Conservation (phyloP, 2,888 invertebrate species). For the Brachypalpus laphriformis region DNA sequence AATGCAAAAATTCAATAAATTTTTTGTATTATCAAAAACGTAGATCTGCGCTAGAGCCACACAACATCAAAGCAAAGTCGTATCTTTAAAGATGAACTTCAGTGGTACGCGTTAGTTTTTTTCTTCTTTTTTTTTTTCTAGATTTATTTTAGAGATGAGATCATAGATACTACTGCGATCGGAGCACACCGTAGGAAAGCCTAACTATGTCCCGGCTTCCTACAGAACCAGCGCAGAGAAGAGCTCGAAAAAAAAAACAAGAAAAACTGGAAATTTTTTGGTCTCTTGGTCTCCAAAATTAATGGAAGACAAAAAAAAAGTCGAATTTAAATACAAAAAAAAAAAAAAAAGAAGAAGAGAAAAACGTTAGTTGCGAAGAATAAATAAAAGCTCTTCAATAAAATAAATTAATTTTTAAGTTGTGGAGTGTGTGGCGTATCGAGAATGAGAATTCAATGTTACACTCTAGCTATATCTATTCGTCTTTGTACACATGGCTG, state of each 20-base stretch:
- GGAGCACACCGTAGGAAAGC: slow-evolving; percentile 7
- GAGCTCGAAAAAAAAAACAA: slow-evolving; percentile 12
- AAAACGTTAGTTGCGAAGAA: slow-evolving; percentile 20
- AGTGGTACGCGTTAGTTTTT: not conserved
- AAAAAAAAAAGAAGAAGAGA: not conserved
- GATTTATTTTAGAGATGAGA: slow-evolving; percentile 63
- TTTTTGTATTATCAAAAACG: not conserved
- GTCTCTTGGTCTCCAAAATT: slow-evolving; percentile 37
- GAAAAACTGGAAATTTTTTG: slow-evolving; percentile 43
- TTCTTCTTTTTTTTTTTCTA: slow-evolving; percentile 38
- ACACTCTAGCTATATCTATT: too few relatives aligned
- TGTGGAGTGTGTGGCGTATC: not conserved
- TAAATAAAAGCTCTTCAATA: slow-evolving; percentile 20
- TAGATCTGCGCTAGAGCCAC: not conserved
- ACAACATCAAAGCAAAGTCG: slow-evolving; percentile 4
- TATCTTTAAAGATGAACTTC: slow-evolving; percentile 8
- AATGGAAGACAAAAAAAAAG: slow-evolving; percentile 21
- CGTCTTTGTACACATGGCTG: not conserved
- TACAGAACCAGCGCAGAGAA: not conserved
- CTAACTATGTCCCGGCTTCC: slow-evolving; percentile 17
- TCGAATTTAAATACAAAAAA: slow-evolving; percentile 13
- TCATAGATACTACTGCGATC: slow-evolving; percentile 56
- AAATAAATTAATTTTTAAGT: slow-evolving; percentile 33
- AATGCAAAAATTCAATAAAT: not conserved
- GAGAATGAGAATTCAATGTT: slow-evolving; percentile 10